Evolutionary conservation across 2,888 invertebrate genomes (phyloP), one percentile per base, ranked within the genome.

Genomic region (Serripes groenlandicus): DNA sequence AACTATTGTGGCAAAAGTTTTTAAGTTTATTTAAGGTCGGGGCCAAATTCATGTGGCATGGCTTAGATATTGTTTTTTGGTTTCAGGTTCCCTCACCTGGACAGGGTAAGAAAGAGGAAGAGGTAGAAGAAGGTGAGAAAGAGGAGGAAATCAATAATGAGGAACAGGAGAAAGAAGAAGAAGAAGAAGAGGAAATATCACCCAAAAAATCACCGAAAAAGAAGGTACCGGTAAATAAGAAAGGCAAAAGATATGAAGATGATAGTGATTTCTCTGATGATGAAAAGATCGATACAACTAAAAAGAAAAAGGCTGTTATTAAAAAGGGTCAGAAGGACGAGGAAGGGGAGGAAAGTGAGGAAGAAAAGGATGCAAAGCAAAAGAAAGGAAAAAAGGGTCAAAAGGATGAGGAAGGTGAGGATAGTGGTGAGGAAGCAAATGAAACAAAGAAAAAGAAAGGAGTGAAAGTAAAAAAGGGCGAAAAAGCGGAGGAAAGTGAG

Each of bases 221-320:
- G 28, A n/a, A n/a, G n/a, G n/a, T n/a, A n/a, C n/a, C n/a, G n/a
- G n/a, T n/a, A n/a, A n/a, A n/a, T n/a, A n/a, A n/a, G n/a, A 81
- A 84, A 68, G 78, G 81, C 32, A 83, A 81, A 28, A 81, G 83
- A 32, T 82, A 78, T 54, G 78, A 81, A n/a, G 74, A 70, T 28
- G 88, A 75, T 35, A 75, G 75, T 66, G 80, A 80, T 35, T 74
- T 49, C 78, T 28, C 85, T 80, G 76, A 56, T n/a, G 83, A 75
- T 71, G 84, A 68, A 76, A 73, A 78, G 42, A 88, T 86, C 42
- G 68, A 56, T 42, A 37, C 42, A n/a, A 78, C 73, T 21, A 76
- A 68, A 52, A 74, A 58, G 56, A 56, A 37, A 82, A 76, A 42
- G 60, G 69, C 56, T 28, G 76, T 71, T 69, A 80, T 26, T 73